Evolutionary conservation across 2,113 vertebrate species (phyloP).

Genomic region (Arvicanthis niloticus): DNA sequence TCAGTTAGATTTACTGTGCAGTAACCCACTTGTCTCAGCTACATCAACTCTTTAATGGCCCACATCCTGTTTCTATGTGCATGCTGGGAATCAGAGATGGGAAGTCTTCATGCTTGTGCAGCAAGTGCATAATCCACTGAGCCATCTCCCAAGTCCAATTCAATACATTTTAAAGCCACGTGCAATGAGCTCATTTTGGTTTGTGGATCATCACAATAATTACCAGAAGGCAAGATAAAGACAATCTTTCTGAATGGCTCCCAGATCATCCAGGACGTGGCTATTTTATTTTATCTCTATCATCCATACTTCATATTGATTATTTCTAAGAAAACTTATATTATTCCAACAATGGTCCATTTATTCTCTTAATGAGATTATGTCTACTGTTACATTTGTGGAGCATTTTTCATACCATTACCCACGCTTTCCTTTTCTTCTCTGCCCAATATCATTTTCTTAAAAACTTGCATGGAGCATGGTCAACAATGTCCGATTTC

Average conservation of each 20-base stretch:
- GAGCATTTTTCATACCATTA: neutral
- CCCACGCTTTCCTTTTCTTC: neutral
- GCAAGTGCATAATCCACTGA: neutral
- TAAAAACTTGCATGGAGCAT: neutral
- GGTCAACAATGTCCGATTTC: neutral
- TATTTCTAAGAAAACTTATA: slow-evolving; percentile 1
- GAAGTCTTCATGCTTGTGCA: neutral
- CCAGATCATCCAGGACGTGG: neutral
- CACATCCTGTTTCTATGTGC: neutral
- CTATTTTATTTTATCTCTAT: neutral
- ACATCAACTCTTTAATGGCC: accelerated
- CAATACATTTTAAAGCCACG: neutral
- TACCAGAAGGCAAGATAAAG: neutral
- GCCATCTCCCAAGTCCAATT: neutral
- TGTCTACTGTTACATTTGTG: neutral
- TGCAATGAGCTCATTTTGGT: neutral
- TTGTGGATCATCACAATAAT: neutral
- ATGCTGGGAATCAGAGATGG: neutral
- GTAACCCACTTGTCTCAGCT: neutral
- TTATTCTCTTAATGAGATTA: slow-evolving; percentile 40
- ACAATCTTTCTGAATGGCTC: neutral
- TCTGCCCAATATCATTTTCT: neutral
- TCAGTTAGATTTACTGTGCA: neutral
- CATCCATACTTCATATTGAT: neutral
- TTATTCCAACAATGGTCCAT: neutral